Evolutionary conservation across 2,797 vertebrate genomes (phyloP), one percentile per base, ranked within the genome.

Genomic region (Mormyrops boulengeri): DNA sequence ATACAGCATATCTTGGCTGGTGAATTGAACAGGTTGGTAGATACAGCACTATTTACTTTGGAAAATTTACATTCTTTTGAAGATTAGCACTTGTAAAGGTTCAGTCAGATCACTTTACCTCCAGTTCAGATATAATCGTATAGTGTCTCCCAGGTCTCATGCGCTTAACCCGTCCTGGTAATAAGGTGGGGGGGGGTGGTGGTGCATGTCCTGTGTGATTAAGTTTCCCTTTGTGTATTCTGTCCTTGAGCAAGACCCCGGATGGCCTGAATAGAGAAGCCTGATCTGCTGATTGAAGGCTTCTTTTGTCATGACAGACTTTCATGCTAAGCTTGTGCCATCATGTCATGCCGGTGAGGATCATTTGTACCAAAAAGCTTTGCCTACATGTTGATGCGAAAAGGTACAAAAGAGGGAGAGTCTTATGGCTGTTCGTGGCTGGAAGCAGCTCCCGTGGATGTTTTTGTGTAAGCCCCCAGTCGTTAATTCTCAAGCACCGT

Each of bases 401-500:
- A 44, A 44, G 82, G 47, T 44, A 17, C 30, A 38, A 30, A 9
- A 17, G 19, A 22, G 80, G 44, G n/a, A 4, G 17, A 50, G 82
- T 8, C 41, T 8, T 30, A 50, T 80, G 73, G 85, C 85, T 87
- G 85, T 87, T 87, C 17, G 60, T 50, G 30, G 30, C 82, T 66
- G 1, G 7, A 53, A 30, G 5, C 12, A 44, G 38, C 3, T 30
- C 84, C 60, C 14, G 47, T 22, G 73, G 17, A 85, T 44, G 38
- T 52, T 30, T n/a, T 30, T 60, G 2, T 77, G 89, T 62, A 53
- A 22, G 53, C 30, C 57, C 69, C 44, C 49, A 34, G 62, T 93
- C 88, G 89, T 94, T 94, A 93, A 92, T 91, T 93, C 93, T 94
- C 86, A 92, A 94, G 93, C 92, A 93, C 90, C 92, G 90, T 92